Conservation (phyloP, 2,113 vertebrate species). For the Sterna hirundo region DNA sequence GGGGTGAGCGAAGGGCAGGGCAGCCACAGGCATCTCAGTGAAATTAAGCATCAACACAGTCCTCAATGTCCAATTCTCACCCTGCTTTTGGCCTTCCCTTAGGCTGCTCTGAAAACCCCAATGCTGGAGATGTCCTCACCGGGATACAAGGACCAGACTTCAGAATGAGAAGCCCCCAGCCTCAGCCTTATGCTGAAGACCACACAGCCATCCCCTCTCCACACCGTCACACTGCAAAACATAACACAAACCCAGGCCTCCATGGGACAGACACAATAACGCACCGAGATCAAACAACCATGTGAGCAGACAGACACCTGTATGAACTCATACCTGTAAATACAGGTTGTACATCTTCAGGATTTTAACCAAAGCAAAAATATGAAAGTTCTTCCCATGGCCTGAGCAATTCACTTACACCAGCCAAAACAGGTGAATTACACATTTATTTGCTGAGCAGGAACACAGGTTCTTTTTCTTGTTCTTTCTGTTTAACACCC, state of each 20-base stretch:
- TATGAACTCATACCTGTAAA: slow-evolving; percentile 31
- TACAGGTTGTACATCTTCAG: slow-evolving; percentile 8
- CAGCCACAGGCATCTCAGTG: neutral
- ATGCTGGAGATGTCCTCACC: neutral
- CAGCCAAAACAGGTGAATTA: neutral
- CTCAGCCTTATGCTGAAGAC: neutral
- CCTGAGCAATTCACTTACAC: neutral
- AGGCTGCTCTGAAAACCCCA: neutral
- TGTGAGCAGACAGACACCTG: neutral
- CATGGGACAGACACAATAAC: neutral
- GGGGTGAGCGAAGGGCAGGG: neutral
- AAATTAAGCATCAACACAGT: neutral
- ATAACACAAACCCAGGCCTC: neutral
- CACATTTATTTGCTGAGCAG: neutral
- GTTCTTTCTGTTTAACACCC: neutral
- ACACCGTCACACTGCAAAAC: neutral
- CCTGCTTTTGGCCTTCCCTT: neutral
- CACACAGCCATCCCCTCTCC: neutral
- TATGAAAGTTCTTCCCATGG: neutral
- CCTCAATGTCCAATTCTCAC: neutral
- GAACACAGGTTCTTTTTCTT: neutral
- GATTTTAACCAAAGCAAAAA: slow-evolving; percentile 3
- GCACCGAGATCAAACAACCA: slow-evolving; percentile 15
- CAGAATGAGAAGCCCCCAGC: neutral
- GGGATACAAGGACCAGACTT: neutral